These are phyloP conservation scores for Lasiurus cinereus DNA, from an alignment of 2,113 vertebrate species.

Conservation along the genomic window DNA sequence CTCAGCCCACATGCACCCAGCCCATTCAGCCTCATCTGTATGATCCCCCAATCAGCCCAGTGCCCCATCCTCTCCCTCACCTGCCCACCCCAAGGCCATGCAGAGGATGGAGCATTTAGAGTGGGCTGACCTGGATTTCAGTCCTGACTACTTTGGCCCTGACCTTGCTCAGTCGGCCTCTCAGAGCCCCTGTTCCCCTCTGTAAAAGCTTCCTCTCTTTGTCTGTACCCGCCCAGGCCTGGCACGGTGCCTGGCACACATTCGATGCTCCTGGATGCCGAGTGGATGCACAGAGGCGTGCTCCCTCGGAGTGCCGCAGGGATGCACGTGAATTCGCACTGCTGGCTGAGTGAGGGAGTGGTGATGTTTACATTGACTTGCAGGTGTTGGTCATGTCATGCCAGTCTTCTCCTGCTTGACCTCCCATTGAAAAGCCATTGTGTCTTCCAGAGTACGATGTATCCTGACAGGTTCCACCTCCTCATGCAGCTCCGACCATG, in stretches of 20 bases:
- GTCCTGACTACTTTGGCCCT: neutral
- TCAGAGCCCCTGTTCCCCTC: neutral
- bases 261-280: fast-evolving
- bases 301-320: fast-evolving
- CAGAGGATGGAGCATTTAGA: neutral
- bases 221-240: neutral
- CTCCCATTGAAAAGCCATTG: neutral
- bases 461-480: neutral
- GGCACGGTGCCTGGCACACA: neutral
- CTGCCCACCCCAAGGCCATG: neutral
- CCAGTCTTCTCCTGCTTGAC: neutral
- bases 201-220: neutral
- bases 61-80: fast-evolving
- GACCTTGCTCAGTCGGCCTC: neutral
- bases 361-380: neutral
- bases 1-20: fast-evolving
- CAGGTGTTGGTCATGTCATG: neutral
- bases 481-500: fast-evolving
- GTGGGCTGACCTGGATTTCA: neutral
- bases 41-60: fast-evolving
- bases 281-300: fast-evolving
- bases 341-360: neutral
- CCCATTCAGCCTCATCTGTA: neutral
- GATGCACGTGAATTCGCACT: fast-evolving
- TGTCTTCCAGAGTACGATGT: neutral